Conservation (phyloP, 1,140 invertebrate species). For the Drosophila eugracilis region DNA sequence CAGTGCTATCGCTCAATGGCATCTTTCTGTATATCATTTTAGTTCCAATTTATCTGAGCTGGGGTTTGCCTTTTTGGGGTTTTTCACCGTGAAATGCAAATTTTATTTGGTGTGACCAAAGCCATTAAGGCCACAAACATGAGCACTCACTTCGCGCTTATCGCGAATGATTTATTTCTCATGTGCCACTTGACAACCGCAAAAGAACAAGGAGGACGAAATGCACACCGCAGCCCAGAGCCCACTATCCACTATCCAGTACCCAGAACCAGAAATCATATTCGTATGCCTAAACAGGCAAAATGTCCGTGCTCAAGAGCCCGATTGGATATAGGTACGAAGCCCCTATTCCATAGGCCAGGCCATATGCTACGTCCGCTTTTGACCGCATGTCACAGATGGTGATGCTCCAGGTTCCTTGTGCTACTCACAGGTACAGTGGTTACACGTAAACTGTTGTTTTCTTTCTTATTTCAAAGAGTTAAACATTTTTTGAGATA, state of each 20-base stretch:
- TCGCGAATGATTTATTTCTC: slow-evolving; percentile 76
- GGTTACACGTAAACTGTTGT: neutral
- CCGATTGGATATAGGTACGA: neutral
- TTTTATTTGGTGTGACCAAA: slow-evolving; percentile 43
- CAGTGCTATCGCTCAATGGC: slow-evolving; percentile 51
- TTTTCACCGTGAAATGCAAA: slow-evolving; percentile 40
- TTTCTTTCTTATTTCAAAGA: neutral
- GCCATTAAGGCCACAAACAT: slow-evolving; percentile 62
- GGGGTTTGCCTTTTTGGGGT: neutral
- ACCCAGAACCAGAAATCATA: slow-evolving; percentile 26
- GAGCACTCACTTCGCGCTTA: slow-evolving; percentile 58
- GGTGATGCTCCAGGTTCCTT: slow-evolving; percentile 3
- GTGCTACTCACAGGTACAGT: slow-evolving; percentile 5
- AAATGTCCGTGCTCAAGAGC: slow-evolving; percentile 67
- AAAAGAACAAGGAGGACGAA: slow-evolving; percentile 30
- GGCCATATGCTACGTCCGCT: slow-evolving; percentile 34
- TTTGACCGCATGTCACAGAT: slow-evolving; percentile 34
- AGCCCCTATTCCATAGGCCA: slow-evolving; percentile 7
- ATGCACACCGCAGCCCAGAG: slow-evolving; percentile 24
- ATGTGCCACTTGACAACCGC: slow-evolving; percentile 49
- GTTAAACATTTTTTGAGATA: too few relatives aligned
- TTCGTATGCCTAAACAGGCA: slow-evolving; percentile 45
- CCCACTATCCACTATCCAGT: too few relatives aligned
- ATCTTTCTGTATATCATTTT: slow-evolving; percentile 27
- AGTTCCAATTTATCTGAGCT: slow-evolving; percentile 7